Evolutionary conservation across 2,888 invertebrate genomes (phyloP).

Genomic region (Rosalia funebris): DNA sequence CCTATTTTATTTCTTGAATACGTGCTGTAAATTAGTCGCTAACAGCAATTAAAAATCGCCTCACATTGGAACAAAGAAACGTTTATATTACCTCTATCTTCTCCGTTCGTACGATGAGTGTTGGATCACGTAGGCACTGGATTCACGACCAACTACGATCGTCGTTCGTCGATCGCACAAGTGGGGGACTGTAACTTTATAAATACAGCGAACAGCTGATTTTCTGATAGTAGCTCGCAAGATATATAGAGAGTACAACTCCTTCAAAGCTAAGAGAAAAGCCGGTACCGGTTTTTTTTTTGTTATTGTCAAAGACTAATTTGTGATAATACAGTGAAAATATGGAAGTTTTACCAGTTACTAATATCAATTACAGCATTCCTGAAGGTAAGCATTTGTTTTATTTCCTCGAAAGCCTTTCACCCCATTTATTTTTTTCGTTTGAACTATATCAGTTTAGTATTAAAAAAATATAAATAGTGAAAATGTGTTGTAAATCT

Average conservation of each 20-base stretch:
- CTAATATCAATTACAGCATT: slow-evolving; percentile 75
- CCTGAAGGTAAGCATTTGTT: slow-evolving; percentile 44
- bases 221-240: slow-evolving; percentile 46
- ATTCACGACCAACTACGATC: background rate
- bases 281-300: slow-evolving; percentile 46
- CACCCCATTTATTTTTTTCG: no score
- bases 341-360: slow-evolving; percentile 84
- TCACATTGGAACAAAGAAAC: slow-evolving; percentile 25
- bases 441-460: no score
- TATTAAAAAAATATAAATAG: no score
- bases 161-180: background rate
- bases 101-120: slow-evolving; percentile 12
- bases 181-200: slow-evolving; percentile 64
- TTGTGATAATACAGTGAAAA: slow-evolving; percentile 54
- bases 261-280: slow-evolving; percentile 28
- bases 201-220: slow-evolving; percentile 61
- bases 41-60: slow-evolving; percentile 21
- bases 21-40: slow-evolving; percentile 15
- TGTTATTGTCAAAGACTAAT: slow-evolving; percentile 44
- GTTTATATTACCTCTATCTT: slow-evolving; percentile 20
- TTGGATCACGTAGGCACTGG: slow-evolving; percentile 21
- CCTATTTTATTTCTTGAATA: background rate
- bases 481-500: no score
- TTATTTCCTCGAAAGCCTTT: slow-evolving; percentile 14
- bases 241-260: slow-evolving; percentile 17